These are phyloP conservation scores for Typhlichthys subterraneus DNA, from an alignment of 2,797 vertebrate species.

Conservation along the genomic window DNA sequence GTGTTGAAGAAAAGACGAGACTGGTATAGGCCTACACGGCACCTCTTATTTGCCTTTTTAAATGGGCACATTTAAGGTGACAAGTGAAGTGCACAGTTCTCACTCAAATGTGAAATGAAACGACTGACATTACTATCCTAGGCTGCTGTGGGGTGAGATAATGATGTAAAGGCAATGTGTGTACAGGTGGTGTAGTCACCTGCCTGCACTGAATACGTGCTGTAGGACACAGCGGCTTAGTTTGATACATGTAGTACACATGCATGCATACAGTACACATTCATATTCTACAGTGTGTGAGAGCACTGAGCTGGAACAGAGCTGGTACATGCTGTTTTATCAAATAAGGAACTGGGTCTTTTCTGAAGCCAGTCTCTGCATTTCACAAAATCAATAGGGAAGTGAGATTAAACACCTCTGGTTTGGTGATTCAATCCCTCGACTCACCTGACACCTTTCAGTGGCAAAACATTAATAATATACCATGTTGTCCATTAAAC, in stretches of 20 bases:
- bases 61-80: slow-evolving; percentile 13
- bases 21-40: slow-evolving; percentile 9
- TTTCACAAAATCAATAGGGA: slow-evolving; percentile 67
- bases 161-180: not conserved
- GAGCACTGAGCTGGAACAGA: slow-evolving; percentile 12
- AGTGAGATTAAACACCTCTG: slow-evolving; percentile 64
- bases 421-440: slow-evolving; percentile 34
- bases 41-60: slow-evolving; percentile 18
- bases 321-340: slow-evolving; percentile 7
- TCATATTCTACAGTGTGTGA: not conserved
- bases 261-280: not conserved
- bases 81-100: slow-evolving; percentile 24
- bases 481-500: slow-evolving; percentile 35
- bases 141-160: not conserved
- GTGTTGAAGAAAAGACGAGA: slow-evolving; percentile 17
- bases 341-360: slow-evolving; percentile 50
- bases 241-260: slow-evolving; percentile 17
- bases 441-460: slow-evolving; percentile 55
- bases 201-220: not conserved
- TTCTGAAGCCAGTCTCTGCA: slow-evolving; percentile 34
- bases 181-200: not conserved
- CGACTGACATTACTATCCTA: slow-evolving; percentile 19
- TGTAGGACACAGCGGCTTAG: not conserved
- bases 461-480: slow-evolving; percentile 30
- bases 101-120: slow-evolving; percentile 64